phyloP scores from a whole-genome alignment of 2,888 invertebrate genomes.

The Meteorus colon region DNA sequence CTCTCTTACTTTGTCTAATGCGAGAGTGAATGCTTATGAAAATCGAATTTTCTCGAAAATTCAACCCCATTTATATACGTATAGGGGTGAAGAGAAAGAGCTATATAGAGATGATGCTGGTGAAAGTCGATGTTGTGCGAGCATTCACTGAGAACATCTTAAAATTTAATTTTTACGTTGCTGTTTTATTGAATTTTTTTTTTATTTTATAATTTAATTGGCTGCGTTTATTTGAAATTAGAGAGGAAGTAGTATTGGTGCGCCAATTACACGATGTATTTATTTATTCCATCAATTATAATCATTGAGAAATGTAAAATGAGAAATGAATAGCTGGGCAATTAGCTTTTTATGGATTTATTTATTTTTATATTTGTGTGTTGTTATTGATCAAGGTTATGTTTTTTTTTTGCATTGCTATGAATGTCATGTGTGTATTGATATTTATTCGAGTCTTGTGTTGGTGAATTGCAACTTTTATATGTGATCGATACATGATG shows the following conservation, averaged over 20 bases:
- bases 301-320: background rate
- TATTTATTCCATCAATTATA: background rate
- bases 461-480: no score
- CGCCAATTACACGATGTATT: constrained; percentile 2
- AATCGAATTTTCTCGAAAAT: constrained; percentile 24
- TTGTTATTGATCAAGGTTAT: background rate
- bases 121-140: background rate
- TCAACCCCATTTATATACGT: background rate
- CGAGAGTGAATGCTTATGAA: constrained; percentile 19
- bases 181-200: constrained; percentile 39
- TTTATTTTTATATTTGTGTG: background rate
- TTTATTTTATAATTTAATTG: constrained; percentile 41
- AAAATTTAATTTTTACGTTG: constrained; percentile 49
- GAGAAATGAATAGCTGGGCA: background rate
- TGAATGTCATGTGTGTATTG: background rate
- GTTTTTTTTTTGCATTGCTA: background rate
- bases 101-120: background rate
- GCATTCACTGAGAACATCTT: background rate
- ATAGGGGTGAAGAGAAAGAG: no score
- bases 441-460: no score
- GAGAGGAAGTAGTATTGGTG: background rate
- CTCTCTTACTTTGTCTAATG: constrained; percentile 10
- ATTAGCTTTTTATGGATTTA: background rate
- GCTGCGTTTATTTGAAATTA: background rate
- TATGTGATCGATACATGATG: no score